A percentile compares a stretch with the other conserved stretches of the same genome.
Conservation (phyloP, 2,888 invertebrate genomes). For the Euplagia quadripunctaria region DNA sequence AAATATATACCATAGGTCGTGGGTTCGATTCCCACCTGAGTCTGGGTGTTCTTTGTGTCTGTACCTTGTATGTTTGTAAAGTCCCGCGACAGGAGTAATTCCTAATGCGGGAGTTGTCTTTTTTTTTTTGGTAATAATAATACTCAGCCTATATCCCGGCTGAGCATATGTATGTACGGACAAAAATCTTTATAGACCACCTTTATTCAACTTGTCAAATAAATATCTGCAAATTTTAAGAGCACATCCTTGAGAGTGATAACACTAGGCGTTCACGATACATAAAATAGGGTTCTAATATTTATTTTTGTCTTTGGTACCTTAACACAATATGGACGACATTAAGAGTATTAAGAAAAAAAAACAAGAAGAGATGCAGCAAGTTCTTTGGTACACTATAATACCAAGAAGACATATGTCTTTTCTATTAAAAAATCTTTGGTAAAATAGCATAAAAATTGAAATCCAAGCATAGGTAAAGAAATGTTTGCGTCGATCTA, state of each 20-base stretch:
- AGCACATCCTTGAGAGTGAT: not conserved
- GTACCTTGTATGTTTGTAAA: too few species aligned
- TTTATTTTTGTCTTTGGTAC: not conserved
- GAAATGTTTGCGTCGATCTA: too few species aligned
- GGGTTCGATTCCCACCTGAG: too few species aligned
- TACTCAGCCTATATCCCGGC: too few species aligned
- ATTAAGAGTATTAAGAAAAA: not conserved
- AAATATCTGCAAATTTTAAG: not conserved
- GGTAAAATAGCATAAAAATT: slow-evolving; percentile 10
- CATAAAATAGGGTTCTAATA: slow-evolving; percentile 22
- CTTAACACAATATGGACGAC: slow-evolving; percentile 3
- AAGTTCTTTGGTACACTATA: slow-evolving; percentile 8
- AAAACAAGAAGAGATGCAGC: not conserved
- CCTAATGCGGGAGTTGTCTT: too few species aligned
- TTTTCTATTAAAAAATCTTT: slow-evolving; percentile 9
- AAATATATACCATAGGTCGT: too few species aligned
- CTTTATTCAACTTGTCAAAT: not conserved
- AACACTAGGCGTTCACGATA: not conserved
- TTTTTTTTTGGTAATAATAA: too few species aligned
- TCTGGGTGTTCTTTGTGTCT: too few species aligned
- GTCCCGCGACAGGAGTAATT: too few species aligned
- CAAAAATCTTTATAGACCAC: too few species aligned
- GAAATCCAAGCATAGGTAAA: not conserved
- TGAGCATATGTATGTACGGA: too few species aligned
- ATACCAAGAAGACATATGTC: slow-evolving; percentile 3